Percentiles rank a stretch among this genome's conserved stretches.
Evolutionary conservation across 2,888 invertebrate genomes (phyloP).

Genomic region (Malacosoma neustria): DNA sequence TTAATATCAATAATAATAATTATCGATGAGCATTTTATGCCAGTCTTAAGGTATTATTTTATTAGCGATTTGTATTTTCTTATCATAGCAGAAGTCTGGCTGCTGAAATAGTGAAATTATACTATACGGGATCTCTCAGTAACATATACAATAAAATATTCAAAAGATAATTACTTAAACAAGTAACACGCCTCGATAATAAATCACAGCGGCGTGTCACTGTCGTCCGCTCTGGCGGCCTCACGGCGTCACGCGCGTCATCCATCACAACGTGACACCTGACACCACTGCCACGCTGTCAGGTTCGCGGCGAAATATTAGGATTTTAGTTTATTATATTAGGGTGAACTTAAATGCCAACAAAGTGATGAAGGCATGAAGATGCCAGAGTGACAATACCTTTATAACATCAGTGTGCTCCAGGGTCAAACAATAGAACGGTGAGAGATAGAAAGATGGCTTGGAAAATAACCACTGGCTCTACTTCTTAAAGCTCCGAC

Average conservation of each 20-base stretch:
- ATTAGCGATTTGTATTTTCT: too few species aligned
- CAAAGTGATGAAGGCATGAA: too few species aligned
- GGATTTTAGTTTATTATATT: background rate
- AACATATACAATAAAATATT: background rate
- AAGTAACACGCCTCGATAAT: background rate
- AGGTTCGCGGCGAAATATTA: conserved; percentile 13
- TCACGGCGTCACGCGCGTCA: background rate
- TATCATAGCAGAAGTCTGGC: too few species aligned
- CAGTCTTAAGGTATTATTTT: background rate
- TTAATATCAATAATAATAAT: background rate
- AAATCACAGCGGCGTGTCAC: background rate
- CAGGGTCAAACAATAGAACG: too few species aligned
- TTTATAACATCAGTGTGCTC: too few species aligned
- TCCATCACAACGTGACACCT: conserved; percentile 1
- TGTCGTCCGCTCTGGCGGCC: background rate
- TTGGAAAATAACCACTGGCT: too few species aligned
- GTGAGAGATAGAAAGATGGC: too few species aligned
- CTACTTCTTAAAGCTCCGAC: too few species aligned
- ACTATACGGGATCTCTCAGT: too few species aligned
- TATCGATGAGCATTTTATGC: background rate
- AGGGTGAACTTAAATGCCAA: too few species aligned
- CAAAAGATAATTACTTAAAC: background rate
- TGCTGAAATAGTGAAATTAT: too few species aligned
- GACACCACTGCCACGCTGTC: conserved; percentile 17
- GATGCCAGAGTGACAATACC: too few species aligned